A percentile compares a stretch with the other conserved stretches of the same genome.
phyloP scores from a whole-genome alignment of 2,797 vertebrate species.

The Premnoplex brunnescens region DNA sequence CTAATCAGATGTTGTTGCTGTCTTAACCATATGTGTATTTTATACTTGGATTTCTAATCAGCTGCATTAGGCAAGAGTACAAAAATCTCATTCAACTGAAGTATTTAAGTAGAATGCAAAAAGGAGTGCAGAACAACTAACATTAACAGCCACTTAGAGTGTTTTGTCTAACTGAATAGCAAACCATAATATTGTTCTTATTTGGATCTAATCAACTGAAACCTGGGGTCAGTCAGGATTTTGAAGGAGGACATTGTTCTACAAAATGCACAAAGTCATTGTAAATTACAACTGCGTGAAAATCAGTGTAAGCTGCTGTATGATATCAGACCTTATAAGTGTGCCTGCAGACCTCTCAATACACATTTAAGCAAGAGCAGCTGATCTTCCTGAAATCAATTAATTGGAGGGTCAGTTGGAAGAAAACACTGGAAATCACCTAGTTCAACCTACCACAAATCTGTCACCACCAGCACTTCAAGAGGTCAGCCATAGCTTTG shows the following conservation, averaged over 20 bases:
- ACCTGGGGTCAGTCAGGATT: not conserved
- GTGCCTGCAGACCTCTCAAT: not conserved
- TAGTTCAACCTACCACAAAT: not conserved
- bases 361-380: not conserved
- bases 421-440: not conserved
- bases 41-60: not conserved
- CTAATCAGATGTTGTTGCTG: not conserved
- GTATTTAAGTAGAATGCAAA: not conserved
- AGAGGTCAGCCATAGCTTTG: not conserved
- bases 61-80: not conserved
- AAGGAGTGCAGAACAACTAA: not conserved
- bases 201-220: not conserved
- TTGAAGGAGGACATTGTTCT: not conserved
- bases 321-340: not conserved
- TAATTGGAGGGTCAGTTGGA: not conserved
- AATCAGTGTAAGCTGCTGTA: not conserved
- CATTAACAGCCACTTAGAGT: not conserved
- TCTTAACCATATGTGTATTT: not conserved
- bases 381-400: not conserved
- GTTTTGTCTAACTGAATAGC: not conserved
- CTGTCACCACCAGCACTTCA: not conserved
- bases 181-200: not conserved
- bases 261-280: not conserved
- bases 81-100: not conserved
- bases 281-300: not conserved